Evolutionary conservation across 53 echinoderm and acorn worm genomes (phyloP), one percentile per base, ranked within the genome.

Genomic region (Crossaster papposus): DNA sequence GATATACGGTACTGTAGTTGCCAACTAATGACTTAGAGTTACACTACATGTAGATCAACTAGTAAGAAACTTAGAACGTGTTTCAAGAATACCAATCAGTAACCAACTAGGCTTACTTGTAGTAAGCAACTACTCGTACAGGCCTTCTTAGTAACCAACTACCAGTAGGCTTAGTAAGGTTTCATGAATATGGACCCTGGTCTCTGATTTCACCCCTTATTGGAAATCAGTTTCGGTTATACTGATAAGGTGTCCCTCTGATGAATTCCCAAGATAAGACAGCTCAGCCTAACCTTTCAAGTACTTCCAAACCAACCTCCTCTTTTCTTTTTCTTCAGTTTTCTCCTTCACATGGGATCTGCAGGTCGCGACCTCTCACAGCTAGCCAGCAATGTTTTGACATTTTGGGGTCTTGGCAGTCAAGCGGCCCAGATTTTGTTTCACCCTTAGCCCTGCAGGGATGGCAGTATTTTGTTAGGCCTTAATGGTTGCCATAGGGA

Each of bases 351-450:
- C 7, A 28, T 2, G 68, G 6, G 4, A 44, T 68, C 18, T n/a
- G 75, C 44, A 51, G 78, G 51, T 78, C 51, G 24, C 22, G 78
- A 78, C 51, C 78, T n/a, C 26, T 78, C 78, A 50, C 78, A 78
- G 78, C 78, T 51, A 28, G 78, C 15, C 78, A n/a, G 51, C 28
- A 74, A 22, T 50, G 78, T 78, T 78, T 78, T 78, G 78, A 78
- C 78, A 78, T 50, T 33, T 36, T 74, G 36, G 22, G 75, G 33
- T 33, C 35, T 20, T 18, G 9, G 58, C 58, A 58, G 58, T 44
- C 44, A 44, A 44, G 44, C 44, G 44, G 44, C 44, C 44, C 9
- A 44, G 44, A 44, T 44, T 9, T 44, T 44, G 44, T 44, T 44
- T 44, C 44, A 5, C 44, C 44, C 44, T 0, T 7, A 44, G 9